These are phyloP conservation scores for Heliconius hewitsoni DNA, from an alignment of 1,140 invertebrate genomes.

Conservation along the genomic window DNA sequence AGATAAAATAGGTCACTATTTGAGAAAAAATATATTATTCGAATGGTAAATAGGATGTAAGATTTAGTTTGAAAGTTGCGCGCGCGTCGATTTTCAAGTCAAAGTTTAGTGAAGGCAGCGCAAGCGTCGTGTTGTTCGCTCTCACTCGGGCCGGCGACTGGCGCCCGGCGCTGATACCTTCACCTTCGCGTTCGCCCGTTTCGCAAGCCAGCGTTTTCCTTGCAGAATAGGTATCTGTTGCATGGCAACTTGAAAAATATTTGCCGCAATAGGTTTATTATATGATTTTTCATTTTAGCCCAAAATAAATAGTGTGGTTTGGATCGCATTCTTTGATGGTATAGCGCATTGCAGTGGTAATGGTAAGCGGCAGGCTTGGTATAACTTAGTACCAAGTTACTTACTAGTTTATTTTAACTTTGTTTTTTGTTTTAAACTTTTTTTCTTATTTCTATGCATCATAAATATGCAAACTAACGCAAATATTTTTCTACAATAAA, in stretches of 20 bases:
- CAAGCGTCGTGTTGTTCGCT: conserved; percentile 64
- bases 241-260: conserved; percentile 76
- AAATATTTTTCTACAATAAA: too few species aligned
- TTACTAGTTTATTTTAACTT: too few species aligned
- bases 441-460: background rate
- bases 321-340: too few species aligned
- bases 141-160: conserved; percentile 72
- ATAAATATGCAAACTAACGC: too few species aligned
- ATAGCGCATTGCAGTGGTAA: background rate
- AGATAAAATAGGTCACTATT: conserved; percentile 19
- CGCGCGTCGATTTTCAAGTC: conserved; percentile 51
- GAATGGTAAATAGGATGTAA: background rate
- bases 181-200: conserved; percentile 66
- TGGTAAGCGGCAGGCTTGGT: background rate
- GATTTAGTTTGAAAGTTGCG: conserved; percentile 46
- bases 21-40: background rate
- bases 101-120: conserved; percentile 41
- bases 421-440: background rate
- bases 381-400: background rate
- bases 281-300: conserved; percentile 2
- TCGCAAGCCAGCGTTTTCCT: conserved; percentile 70
- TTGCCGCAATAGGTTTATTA: conserved; percentile 37
- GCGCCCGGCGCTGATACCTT: conserved; percentile 62
- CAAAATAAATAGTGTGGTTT: background rate
- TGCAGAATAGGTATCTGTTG: conserved; percentile 67